A percentile compares a stretch with the other conserved stretches of the same genome.
Conservation (phyloP, 2,888 invertebrate species). For the Cheiracanthium punctorium region DNA sequence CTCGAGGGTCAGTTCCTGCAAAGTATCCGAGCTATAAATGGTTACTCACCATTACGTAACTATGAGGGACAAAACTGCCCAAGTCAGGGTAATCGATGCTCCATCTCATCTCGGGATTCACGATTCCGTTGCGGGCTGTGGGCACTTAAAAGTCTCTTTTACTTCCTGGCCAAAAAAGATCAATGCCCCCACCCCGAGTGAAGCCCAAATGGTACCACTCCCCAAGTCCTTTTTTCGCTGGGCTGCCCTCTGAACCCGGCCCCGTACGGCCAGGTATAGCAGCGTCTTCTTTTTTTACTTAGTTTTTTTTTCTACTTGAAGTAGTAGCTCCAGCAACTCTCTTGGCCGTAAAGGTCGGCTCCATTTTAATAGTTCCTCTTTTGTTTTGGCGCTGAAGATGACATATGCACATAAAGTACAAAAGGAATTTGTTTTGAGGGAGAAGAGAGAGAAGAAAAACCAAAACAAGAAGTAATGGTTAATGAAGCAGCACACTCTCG, state of each 20-base stretch:
- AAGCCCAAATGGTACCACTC: conserved; percentile 3
- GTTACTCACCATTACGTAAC: not conserved
- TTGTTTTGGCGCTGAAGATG: conserved; percentile 7
- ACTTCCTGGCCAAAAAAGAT: conserved; percentile 19
- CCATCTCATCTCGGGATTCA: not conserved
- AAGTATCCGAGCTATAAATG: not conserved
- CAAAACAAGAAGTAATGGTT: not conserved
- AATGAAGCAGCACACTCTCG: not conserved
- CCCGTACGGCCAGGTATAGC: not conserved
- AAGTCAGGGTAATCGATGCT: not conserved
- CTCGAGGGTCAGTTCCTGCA: not conserved
- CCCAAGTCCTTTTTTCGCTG: conserved; percentile 13
- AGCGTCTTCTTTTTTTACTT: no score
- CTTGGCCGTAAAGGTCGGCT: not conserved
- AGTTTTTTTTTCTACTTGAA: not conserved
- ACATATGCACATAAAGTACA: not conserved
- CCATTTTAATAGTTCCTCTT: conserved; percentile 8
- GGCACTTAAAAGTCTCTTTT: not conserved
- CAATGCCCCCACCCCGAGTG: conserved; percentile 13
- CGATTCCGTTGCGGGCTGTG: not conserved
- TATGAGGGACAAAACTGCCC: not conserved
- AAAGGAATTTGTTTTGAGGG: not conserved
- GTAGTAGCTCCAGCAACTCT: conserved; percentile 2
- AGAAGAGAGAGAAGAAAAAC: not conserved
- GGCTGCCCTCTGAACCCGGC: not conserved